A percentile compares a stretch with the other conserved stretches of the same genome.
These are phyloP conservation scores for Cheirogaleus medius DNA, from an alignment of 2,113 vertebrate species.

Conservation along the genomic window DNA sequence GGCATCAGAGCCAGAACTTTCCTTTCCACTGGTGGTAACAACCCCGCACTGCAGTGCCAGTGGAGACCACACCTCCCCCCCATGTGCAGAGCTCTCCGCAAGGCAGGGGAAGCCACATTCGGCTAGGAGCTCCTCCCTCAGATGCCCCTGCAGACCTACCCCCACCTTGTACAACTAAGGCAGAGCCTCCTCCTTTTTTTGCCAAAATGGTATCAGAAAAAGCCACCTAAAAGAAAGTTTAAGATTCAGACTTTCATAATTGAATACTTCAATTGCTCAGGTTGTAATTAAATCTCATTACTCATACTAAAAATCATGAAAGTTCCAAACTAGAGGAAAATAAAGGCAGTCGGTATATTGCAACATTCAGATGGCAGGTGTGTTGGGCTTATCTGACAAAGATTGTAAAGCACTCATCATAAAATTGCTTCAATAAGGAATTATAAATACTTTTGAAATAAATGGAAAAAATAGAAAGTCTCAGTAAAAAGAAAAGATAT, in stretches of 20 bases:
- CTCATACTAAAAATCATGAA: background rate
- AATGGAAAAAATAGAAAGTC: background rate
- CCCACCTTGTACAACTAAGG: background rate
- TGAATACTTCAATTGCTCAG: background rate
- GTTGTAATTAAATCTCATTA: background rate
- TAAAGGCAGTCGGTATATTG: background rate
- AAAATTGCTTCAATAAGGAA: background rate
- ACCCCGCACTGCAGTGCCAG: accelerated
- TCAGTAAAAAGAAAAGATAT: background rate
- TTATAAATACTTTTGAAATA: background rate
- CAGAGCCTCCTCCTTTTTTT: accelerated
- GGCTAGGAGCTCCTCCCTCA: accelerated
- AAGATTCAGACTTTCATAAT: background rate
- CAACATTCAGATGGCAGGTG: background rate
- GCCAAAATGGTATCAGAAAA: background rate
- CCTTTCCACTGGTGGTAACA: background rate
- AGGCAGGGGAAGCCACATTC: too few relatives aligned
- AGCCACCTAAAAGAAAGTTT: background rate
- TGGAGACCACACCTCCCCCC: too few relatives aligned
- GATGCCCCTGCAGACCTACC: too few relatives aligned
- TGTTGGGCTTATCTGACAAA: too few relatives aligned
- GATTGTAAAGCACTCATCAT: background rate
- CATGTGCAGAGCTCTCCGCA: too few relatives aligned
- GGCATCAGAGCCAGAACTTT: accelerated
- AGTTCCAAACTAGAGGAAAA: background rate